Base-by-base conservation (phyloP, 2,888 invertebrate species). In the Phaonia tiefii region DNA sequence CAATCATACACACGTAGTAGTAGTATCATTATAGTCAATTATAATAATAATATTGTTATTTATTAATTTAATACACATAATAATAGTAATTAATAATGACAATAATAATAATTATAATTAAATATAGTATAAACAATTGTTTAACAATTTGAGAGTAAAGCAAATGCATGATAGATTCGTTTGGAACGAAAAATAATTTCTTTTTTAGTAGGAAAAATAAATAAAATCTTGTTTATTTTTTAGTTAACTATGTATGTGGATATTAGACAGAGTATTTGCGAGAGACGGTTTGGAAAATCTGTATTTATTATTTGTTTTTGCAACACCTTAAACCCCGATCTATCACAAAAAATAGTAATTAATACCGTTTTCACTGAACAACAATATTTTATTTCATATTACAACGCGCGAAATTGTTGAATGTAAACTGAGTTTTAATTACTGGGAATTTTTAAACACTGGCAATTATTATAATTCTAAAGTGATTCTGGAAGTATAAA, bases 141-240 rank as follows among this genome's bases (percentile, higher is more conserved):
- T 82, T 74, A 80, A 79, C 82, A 82, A 82, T 82, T 79, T 73
- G 56, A 82, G 80, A 80, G 74, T 82, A 80, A 82, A 80, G 80
- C 80, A 80, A 82, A 80, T 80, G 77, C 73, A 76, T 66, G 78
- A 78, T 75, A 78, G 75, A 78, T 78, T 81, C 81, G 81, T 81
- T 81, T 72, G 75, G 71, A 81, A 81, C 77, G 81, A 81, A 78
- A 77, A 75, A 78, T 69, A 69, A 67, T 74, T 75, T 58, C 58
- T 39, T 69, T 63, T 31, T 37, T 71, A 31, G 69, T 26, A 67
- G 37, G 44, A 66, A 25, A 58, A 51, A 75, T 67, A 54, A 25
- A 70, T 25, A 54, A 39, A 66, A 66, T 42, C 22, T 63, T 63
- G 31, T 63, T 22, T 63, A 37, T 63, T 63, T 31, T 8, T 31